phyloP scores from a whole-genome alignment of 2,888 invertebrate species.

The Acanthacorydalis orientalis region DNA sequence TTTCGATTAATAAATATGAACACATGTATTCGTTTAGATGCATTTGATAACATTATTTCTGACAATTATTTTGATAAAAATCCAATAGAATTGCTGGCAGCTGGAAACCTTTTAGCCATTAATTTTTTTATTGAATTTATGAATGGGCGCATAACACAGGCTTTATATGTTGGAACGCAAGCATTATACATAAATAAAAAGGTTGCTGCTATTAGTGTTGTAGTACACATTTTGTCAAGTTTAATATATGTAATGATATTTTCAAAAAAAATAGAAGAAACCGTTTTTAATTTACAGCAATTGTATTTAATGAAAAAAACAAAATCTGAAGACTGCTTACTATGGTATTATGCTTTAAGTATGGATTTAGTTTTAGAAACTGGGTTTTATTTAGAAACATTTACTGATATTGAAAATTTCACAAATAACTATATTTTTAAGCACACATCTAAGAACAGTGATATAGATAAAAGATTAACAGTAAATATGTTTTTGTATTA shows the following conservation, averaged over 20 bases:
- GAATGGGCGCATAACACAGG: constrained; percentile 21
- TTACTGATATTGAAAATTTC: constrained; percentile 27
- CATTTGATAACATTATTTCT: no score
- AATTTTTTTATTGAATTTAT: constrained; percentile 28
- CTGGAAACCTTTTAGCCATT: constrained; percentile 28
- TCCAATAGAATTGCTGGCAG: constrained; percentile 26
- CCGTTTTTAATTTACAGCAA: constrained; percentile 29
- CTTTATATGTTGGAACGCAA: constrained; percentile 28
- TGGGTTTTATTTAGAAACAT: constrained; percentile 33
- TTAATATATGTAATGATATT: constrained; percentile 28
- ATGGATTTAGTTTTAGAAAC: constrained; percentile 39
- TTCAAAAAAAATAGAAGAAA: constrained; percentile 30
- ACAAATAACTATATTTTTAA: constrained; percentile 20
- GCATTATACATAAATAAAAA: constrained; percentile 28
- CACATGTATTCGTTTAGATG: no score
- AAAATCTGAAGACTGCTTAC: constrained; percentile 18
- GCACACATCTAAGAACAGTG: constrained; percentile 2
- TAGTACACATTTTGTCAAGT: constrained; percentile 29
- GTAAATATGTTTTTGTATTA: constrained; percentile 11
- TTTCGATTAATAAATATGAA: no score
- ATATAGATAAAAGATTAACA: constrained; percentile 11
- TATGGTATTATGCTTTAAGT: constrained; percentile 39
- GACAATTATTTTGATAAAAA: no score
- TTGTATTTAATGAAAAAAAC: constrained; percentile 17
- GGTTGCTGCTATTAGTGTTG: constrained; percentile 26